Evolutionary conservation across 2,888 invertebrate species (phyloP).

Genomic region (Chironomus tentans): DNA sequence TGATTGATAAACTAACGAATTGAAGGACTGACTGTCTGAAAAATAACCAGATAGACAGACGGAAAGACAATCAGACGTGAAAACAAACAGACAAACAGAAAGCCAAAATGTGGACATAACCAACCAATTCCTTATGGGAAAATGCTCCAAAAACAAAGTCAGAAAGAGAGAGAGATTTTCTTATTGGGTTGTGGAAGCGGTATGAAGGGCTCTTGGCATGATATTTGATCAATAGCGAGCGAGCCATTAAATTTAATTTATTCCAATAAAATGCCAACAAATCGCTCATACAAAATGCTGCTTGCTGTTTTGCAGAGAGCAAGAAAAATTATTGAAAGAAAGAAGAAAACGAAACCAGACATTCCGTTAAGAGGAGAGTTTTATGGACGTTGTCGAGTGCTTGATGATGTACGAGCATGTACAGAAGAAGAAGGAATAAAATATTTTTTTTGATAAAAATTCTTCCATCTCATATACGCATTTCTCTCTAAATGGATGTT

Average conservation of each 20-base stretch:
- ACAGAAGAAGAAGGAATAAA: no score
- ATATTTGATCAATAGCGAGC: conserved; percentile 24
- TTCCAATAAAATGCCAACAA: conserved; percentile 26
- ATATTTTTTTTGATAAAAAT: no score
- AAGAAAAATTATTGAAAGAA: background rate
- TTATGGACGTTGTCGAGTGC: conserved; percentile 3
- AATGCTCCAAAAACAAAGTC: no score
- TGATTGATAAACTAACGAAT: no score
- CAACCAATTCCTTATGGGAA: no score
- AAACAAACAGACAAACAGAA: no score
- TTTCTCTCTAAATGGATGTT: conserved; percentile 14
- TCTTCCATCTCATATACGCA: background rate
- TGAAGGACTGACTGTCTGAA: no score
- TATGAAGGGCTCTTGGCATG: background rate
- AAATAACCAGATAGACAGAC: no score
- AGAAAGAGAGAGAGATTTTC: no score
- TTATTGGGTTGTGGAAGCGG: background rate
- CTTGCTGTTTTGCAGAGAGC: background rate
- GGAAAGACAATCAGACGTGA: no score
- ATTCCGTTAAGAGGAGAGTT: background rate
- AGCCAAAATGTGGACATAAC: no score
- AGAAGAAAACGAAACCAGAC: background rate
- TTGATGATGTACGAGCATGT: background rate
- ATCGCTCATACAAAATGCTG: background rate
- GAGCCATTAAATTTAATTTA: conserved; percentile 27